Evolutionary conservation across 2,797 vertebrate species (phyloP).

Genomic region (Protonibea diacanthus): DNA sequence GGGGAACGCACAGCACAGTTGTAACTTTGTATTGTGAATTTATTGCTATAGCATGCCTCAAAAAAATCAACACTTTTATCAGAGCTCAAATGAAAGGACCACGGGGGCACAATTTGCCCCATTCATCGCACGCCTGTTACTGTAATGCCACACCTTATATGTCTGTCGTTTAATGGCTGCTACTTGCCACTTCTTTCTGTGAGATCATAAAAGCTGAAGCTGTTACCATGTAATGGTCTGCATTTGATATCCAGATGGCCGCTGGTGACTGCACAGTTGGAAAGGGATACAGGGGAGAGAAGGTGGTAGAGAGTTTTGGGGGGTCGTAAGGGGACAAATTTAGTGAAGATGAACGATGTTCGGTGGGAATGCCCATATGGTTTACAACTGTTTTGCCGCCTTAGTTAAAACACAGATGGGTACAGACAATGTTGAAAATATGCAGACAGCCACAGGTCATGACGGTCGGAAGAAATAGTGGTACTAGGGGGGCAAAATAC

Average conservation of each 20-base stretch:
- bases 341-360: slow-evolving; percentile 35
- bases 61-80: slow-evolving; percentile 40
- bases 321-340: slow-evolving; percentile 20
- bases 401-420: slow-evolving; percentile 66
- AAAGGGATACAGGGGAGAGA: slow-evolving; percentile 28
- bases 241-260: slow-evolving; percentile 80
- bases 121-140: slow-evolving; percentile 37
- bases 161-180: slow-evolving; percentile 61
- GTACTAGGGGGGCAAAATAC: slow-evolving; percentile 20
- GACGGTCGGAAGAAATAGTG: slow-evolving; percentile 15
- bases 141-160: slow-evolving; percentile 37
- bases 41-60: slow-evolving; percentile 10
- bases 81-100: slow-evolving; percentile 32
- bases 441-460: slow-evolving; percentile 71
- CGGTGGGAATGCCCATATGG: slow-evolving; percentile 47
- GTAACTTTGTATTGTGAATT: slow-evolving; percentile 27
- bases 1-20: neutral
- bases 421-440: slow-evolving; percentile 56
- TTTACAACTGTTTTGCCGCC: slow-evolving; percentile 40
- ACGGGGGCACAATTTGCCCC: slow-evolving; percentile 39
- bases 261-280: slow-evolving; percentile 54
- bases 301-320: slow-evolving; percentile 11
- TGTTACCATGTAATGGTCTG: slow-evolving; percentile 58
- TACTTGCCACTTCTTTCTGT: slow-evolving; percentile 67
- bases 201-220: slow-evolving; percentile 64